A percentile compares a stretch with the other conserved stretches of the same genome.
These are phyloP conservation scores for Poeciliopsis prolifica DNA, from an alignment of 2,113 vertebrate genomes.

Conservation along the genomic window DNA sequence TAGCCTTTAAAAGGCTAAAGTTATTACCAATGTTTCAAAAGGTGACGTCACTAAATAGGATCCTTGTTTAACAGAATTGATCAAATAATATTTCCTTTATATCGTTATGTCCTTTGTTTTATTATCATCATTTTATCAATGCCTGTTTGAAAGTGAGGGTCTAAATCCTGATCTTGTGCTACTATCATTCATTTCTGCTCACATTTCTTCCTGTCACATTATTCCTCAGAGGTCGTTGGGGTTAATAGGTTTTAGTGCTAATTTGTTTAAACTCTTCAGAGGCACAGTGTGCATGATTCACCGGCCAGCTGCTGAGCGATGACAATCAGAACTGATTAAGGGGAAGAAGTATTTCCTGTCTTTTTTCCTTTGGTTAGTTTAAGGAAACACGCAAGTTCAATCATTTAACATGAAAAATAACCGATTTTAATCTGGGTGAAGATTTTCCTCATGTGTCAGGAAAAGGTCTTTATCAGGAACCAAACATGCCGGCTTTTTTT, in stretches of 20 bases:
- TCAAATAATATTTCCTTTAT: not conserved
- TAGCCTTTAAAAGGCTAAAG: slow-evolving; percentile 12
- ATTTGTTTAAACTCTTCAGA: slow-evolving; percentile 16
- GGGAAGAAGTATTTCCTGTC: slow-evolving; percentile 55
- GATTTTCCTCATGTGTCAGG: too few species aligned
- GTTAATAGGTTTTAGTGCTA: slow-evolving; percentile 23
- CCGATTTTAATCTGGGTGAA: too few species aligned
- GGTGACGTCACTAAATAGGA: not conserved
- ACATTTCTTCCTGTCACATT: slow-evolving; percentile 19
- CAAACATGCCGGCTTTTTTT: too few species aligned
- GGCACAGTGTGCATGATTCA: slow-evolving; percentile 8
- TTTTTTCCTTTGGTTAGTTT: not conserved
- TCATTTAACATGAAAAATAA: not conserved
- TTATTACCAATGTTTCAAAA: not conserved
- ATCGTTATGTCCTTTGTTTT: not conserved
- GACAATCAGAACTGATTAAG: slow-evolving; percentile 45
- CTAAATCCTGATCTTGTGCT: too few species aligned
- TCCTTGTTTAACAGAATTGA: not conserved
- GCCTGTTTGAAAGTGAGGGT: too few species aligned
- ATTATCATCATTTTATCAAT: not conserved
- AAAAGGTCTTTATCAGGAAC: too few species aligned
- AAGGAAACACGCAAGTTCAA: slow-evolving; percentile 5
- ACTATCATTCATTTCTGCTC: slow-evolving; percentile 2
- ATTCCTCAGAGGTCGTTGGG: slow-evolving; percentile 7
- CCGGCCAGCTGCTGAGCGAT: slow-evolving; percentile 31